Evolutionary conservation across 2,113 vertebrate genomes (phyloP).

Genomic region (Plotosus lineatus): DNA sequence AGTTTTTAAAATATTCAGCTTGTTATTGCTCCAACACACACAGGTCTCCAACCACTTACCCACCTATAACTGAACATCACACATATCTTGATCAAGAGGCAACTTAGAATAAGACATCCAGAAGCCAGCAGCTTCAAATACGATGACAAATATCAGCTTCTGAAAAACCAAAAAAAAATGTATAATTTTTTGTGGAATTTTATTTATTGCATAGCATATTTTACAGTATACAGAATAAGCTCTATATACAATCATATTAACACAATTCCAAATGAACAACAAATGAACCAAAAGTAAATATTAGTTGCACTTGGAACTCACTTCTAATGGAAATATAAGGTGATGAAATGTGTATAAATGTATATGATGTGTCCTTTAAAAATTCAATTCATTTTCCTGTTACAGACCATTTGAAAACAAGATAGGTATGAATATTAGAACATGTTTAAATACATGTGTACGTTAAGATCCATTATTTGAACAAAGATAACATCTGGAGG

Average conservation of each 20-base stretch:
- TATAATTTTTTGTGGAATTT: too few relatives aligned
- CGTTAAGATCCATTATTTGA: background rate
- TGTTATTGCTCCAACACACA: background rate
- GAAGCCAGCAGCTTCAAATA: slow-evolving; percentile 6
- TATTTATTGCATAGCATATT: background rate
- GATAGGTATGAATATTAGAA: background rate
- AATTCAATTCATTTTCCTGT: background rate
- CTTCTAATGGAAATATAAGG: background rate
- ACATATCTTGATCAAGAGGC: slow-evolving; percentile 6
- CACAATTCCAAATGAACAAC: background rate
- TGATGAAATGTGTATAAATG: background rate
- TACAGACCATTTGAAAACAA: background rate
- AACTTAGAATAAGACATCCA: background rate
- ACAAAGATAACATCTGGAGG: background rate
- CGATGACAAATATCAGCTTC: background rate
- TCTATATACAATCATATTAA: background rate
- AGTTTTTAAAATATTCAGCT: too few relatives aligned
- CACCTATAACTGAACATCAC: background rate
- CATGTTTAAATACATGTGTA: background rate
- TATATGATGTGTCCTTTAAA: background rate
- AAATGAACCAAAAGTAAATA: background rate
- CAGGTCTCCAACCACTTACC: background rate
- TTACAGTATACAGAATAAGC: background rate
- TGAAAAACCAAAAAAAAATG: background rate
- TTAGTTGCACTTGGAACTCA: background rate